Conservation (phyloP, 1,140 invertebrate species). For the Drosophila bocki region DNA sequence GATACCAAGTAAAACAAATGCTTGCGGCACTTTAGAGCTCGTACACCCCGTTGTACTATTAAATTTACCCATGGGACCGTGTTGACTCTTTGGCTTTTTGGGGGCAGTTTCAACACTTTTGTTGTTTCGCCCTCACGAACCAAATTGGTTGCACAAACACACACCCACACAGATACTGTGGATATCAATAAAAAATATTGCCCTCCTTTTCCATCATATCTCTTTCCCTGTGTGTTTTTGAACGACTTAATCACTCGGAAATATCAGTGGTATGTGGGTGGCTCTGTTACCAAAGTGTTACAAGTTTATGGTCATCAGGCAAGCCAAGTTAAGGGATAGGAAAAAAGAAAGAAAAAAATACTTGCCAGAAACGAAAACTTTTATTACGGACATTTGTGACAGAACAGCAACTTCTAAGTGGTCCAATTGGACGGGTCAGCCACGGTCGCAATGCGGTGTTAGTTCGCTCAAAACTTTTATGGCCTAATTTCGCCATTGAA, state of each 20-base stretch:
- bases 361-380: conserved; percentile 49
- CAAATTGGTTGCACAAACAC: conserved; percentile 59
- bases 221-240: conserved; percentile 10
- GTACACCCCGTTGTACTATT: conserved; percentile 68
- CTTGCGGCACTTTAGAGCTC: conserved; percentile 52
- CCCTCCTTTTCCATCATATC: conserved; percentile 42
- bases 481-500: conserved; percentile 48
- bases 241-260: conserved; percentile 74
- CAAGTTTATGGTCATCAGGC: conserved; percentile 60
- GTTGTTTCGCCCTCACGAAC: conserved; percentile 34
- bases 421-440: conserved; percentile 29
- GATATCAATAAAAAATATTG: conserved; percentile 64
- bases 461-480: conserved; percentile 41
- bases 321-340: background rate
- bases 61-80: conserved; percentile 68
- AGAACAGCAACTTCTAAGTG: conserved; percentile 53
- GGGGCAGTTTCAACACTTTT: conserved; percentile 48
- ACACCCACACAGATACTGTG: conserved; percentile 18
- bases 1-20: conserved; percentile 71
- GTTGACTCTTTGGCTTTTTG: conserved; percentile 68
- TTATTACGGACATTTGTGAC: conserved; percentile 54
- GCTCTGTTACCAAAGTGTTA: conserved; percentile 35
- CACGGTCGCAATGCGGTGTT: conserved; percentile 41
- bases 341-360: conserved; percentile 3
- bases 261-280: conserved; percentile 23